Evolutionary conservation across 2,113 vertebrate species (phyloP), one percentile per base, ranked within the genome.

Genomic region (Dermatemys mawii): DNA sequence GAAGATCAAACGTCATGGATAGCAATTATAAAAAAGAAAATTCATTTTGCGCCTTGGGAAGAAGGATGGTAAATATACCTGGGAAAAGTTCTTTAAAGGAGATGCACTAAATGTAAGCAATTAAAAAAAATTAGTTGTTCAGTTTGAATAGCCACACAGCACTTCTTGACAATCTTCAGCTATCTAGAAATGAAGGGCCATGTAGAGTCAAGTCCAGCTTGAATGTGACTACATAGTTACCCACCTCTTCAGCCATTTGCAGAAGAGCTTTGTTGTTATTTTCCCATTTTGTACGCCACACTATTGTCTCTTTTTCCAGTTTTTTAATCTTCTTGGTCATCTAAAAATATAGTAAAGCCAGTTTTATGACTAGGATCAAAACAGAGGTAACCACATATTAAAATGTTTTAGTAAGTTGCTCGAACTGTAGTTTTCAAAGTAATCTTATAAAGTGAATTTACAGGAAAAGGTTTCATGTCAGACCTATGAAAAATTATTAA

Each of bases 251-350:
- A 35, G 99, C 99, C 99, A 99, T 99, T 95, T 99, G 99, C 94
- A 99, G 98, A 97, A 99, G 98, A 17, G 99, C 99, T 97, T 99
- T 99, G 98, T 99, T 99, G 94, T 99, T 99, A 76, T 98, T 99
- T 97, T 99, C 99, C 99, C 99, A 99, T 91, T 99, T 99, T 91
- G 98, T 99, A 82, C 99, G 99, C 99, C 99, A 99, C 88, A 99
- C 98, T 49, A 99, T 98, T 1, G 99, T 99, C 97, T 99, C 99
- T 97, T 99, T 99, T 98, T 99, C 99, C 97, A 99, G 98, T 97
- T 99, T 99, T 97, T 99, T 99, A 90, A 99, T 99, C 98, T 99
- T 99, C 98, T 99, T 99, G 2, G 99, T 99, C 99, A 99, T 99
- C 99, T 99, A 95, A 90, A 75, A 96, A 38, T 11, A 63, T 16